A percentile compares a stretch with the other conserved stretches of the same genome.
Evolutionary conservation across 2,797 vertebrate species (phyloP).

Genomic region (Phrynocephalus guinanensis): DNA sequence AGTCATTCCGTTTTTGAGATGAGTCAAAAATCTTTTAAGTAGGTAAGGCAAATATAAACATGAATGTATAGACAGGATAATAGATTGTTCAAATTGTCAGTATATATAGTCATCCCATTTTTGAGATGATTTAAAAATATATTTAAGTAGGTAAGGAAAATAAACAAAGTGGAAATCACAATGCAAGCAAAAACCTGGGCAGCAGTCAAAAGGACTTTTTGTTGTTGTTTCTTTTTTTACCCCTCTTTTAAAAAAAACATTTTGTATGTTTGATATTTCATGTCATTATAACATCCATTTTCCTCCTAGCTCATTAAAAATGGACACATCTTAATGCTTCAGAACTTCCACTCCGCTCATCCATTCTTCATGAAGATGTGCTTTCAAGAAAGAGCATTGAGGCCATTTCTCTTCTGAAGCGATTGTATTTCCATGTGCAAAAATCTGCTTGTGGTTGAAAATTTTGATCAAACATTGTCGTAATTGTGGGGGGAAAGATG

Average conservation of each 20-base stretch:
- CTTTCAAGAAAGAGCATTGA: not conserved
- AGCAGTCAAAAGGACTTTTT: not conserved
- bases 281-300: not conserved
- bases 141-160: not conserved
- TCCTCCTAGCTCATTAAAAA: not conserved
- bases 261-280: not conserved
- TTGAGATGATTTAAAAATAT: not conserved
- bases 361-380: not conserved
- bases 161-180: not conserved
- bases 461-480: not conserved
- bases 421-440: not conserved
- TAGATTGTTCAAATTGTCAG: too few relatives aligned
- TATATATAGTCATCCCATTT: not conserved
- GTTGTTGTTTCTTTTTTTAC: too few relatives aligned
- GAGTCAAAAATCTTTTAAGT: too few relatives aligned
- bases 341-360: too few relatives aligned
- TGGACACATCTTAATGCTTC: not conserved
- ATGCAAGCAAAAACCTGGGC: not conserved
- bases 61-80: too few relatives aligned
- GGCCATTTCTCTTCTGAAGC: not conserved
- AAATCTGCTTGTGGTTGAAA: not conserved
- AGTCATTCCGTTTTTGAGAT: too few relatives aligned
- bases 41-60: too few relatives aligned
- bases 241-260: too few relatives aligned
- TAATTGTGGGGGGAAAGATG: not conserved